phyloP scores from a whole-genome alignment of 2,888 invertebrate species.

The Eutolmus rufibarbis region DNA sequence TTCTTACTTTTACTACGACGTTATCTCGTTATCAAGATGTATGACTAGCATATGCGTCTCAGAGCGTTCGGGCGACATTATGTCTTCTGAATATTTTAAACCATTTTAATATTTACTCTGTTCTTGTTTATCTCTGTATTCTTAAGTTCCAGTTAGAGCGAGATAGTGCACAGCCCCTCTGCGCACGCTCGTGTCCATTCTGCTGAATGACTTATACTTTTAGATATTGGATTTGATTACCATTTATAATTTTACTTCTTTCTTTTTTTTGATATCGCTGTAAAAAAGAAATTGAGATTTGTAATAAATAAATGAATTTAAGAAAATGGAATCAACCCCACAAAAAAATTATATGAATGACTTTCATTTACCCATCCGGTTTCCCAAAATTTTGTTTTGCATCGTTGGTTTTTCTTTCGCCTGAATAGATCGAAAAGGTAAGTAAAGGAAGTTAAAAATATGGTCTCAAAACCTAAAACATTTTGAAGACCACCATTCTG shows the following conservation, averaged over 20 bases:
- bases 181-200: neutral
- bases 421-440: too few relatives aligned
- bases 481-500: too few relatives aligned
- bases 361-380: neutral
- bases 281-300: constrained; percentile 49
- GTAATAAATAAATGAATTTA: constrained; percentile 50
- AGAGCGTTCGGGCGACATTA: constrained; percentile 12
- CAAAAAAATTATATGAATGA: constrained; percentile 46
- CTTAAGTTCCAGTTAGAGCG: constrained; percentile 3
- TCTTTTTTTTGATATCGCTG: constrained; percentile 40
- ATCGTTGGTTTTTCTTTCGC: neutral
- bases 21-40: neutral
- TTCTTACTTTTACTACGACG: neutral
- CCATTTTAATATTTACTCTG: constrained; percentile 2
- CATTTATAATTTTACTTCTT: constrained; percentile 29
- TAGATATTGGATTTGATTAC: constrained; percentile 38
- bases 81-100: constrained; percentile 32
- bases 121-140: neutral
- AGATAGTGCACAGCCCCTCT: neutral
- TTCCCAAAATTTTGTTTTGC: neutral
- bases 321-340: constrained; percentile 49
- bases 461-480: too few relatives aligned
- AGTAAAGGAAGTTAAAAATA: too few relatives aligned
- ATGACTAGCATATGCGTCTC: constrained; percentile 12
- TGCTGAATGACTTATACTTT: constrained; percentile 19